phyloP scores from a whole-genome alignment of 2,113 vertebrate genomes.

The Nycticorax nycticorax region DNA sequence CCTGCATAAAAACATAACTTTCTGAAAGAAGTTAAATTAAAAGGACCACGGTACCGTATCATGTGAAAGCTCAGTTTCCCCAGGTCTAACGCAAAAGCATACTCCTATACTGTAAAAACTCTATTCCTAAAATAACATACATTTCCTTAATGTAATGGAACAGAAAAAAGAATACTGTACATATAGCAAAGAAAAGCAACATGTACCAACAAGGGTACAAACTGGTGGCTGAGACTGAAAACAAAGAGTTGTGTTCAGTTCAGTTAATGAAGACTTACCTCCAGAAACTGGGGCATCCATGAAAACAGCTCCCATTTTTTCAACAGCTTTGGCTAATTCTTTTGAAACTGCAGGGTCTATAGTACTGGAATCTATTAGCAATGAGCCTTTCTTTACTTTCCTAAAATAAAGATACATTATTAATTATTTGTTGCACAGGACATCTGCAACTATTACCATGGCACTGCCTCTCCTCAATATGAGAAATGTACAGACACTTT shows the following conservation, averaged over 20 bases:
- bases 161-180: not conserved
- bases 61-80: not conserved
- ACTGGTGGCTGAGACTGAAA: not conserved
- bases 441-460: not conserved
- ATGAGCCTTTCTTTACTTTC: constrained; percentile 96
- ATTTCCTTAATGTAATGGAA: not conserved
- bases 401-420: constrained; percentile 73
- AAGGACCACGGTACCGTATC: not conserved
- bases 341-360: constrained; percentile 95
- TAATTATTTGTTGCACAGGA: not conserved
- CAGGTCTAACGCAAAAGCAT: not conserved
- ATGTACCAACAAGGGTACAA: not conserved
- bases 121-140: not conserved
- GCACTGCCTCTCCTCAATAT: not conserved
- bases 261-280: constrained; percentile 78
- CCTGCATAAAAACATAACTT: not conserved
- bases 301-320: constrained; percentile 96
- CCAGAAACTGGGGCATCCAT: constrained; percentile 99
- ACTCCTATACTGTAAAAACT: not conserved
- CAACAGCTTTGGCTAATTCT: constrained; percentile 89
- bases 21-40: not conserved
- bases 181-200: not conserved
- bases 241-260: not conserved
- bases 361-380: constrained; percentile 98
- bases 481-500: not conserved